Percentiles rank a stretch among this genome's conserved stretches.
These are phyloP conservation scores for Holothuria scabra DNA, from an alignment of 53 echinoderm and acorn worm genomes.

Conservation along the genomic window DNA sequence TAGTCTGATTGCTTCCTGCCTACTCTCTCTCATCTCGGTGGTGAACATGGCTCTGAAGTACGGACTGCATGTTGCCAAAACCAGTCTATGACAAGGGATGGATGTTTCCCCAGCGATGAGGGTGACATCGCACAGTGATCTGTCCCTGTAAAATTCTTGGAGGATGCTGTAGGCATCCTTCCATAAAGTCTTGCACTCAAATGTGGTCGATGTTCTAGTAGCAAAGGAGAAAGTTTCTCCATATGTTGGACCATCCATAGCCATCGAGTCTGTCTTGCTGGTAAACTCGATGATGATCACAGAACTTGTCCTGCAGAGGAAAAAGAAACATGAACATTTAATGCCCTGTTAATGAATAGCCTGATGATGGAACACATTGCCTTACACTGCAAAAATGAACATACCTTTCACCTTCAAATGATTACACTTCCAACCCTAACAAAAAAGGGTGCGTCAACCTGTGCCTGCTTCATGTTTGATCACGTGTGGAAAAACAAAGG, in stretches of 20 bases:
- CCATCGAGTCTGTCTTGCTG: slow-evolving; percentile 66
- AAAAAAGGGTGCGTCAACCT: too few species aligned
- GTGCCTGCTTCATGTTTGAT: too few species aligned
- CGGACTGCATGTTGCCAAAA: slow-evolving; percentile 91
- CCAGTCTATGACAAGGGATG: slow-evolving; percentile 87
- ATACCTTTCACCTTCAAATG: too few species aligned
- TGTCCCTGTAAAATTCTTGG: slow-evolving; percentile 76
- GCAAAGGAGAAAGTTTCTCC: slow-evolving; percentile 47
- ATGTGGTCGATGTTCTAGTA: slow-evolving; percentile 73
- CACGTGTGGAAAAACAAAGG: too few species aligned
- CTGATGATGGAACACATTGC: too few species aligned
- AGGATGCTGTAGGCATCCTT: slow-evolving; percentile 82
- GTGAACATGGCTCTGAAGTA: slow-evolving; percentile 99
- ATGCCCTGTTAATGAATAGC: too few species aligned
- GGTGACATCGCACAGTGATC: slow-evolving; percentile 84
- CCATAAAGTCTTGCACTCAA: slow-evolving; percentile 88
- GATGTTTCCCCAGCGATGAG: slow-evolving; percentile 68
- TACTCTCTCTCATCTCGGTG: slow-evolving; percentile 88
- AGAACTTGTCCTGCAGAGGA: slow-evolving; percentile 68
- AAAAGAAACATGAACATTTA: not conserved
- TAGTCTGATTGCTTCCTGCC: slow-evolving; percentile 69
- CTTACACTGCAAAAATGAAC: too few species aligned
- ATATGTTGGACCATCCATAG: slow-evolving; percentile 30
- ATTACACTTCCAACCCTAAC: too few species aligned
- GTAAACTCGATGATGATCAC: slow-evolving; percentile 98